phyloP scores from a whole-genome alignment of 2,888 invertebrate species.

The Caradrina clavipalpis region DNA sequence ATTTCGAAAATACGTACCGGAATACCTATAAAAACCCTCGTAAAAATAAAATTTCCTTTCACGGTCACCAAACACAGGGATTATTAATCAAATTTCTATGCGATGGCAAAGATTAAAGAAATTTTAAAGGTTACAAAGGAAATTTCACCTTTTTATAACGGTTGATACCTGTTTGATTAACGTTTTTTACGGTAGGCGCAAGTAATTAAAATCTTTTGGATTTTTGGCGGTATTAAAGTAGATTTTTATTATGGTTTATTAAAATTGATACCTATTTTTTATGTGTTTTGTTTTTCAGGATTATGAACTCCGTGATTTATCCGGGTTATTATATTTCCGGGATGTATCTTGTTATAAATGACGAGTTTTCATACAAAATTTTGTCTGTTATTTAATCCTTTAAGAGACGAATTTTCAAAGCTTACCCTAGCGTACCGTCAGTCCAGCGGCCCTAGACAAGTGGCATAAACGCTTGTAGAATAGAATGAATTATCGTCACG shows the following conservation, averaged over 20 bases:
- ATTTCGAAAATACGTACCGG: slow-evolving; percentile 23
- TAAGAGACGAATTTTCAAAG: no score
- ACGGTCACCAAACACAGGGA: slow-evolving; percentile 61
- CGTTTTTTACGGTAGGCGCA: slow-evolving; percentile 38
- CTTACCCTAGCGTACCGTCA: no score
- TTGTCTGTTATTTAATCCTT: no score
- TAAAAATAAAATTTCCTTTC: slow-evolving; percentile 52
- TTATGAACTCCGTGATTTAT: neutral
- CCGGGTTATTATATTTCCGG: no score
- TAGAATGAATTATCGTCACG: no score
- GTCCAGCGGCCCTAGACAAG: no score
- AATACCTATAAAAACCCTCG: slow-evolving; percentile 41
- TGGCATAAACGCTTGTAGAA: no score
- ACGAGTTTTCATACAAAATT: no score
- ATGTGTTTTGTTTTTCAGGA: neutral
- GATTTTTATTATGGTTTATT: slow-evolving; percentile 11
- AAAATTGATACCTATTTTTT: neutral
- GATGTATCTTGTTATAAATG: no score
- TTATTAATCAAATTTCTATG: slow-evolving; percentile 68
- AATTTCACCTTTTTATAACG: slow-evolving; percentile 57
- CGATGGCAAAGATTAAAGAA: slow-evolving; percentile 57
- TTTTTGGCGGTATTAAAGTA: neutral
- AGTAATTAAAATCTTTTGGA: slow-evolving; percentile 60
- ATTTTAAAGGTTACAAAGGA: slow-evolving; percentile 52
- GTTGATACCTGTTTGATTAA: slow-evolving; percentile 59